Evolutionary conservation across 2,113 vertebrate genomes (phyloP), one percentile per base, ranked within the genome.

Genomic region (Riparia riparia): DNA sequence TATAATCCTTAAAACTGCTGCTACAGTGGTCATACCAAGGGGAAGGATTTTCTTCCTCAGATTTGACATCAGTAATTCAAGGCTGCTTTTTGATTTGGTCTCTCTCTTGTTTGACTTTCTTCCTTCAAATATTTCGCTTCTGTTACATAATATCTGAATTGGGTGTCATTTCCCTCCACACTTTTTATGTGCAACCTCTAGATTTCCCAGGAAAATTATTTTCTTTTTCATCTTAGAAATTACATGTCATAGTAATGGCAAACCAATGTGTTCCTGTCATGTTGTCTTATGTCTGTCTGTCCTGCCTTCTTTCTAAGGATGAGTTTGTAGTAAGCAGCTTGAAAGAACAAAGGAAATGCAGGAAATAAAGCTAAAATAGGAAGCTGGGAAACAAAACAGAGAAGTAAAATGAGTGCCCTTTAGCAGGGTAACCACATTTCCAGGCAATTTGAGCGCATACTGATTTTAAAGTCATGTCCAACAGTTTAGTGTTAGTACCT

Each of bases 391-490:
- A 19, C 29, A 57, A 49, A 88, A 10, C 32, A 57, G 57, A 34
- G 71, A 54, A 26, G 31, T 69, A 34, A 85, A 91, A 85, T n/a
- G 34, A 54, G 50, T 71, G 21, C n/a, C 3, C 28, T 53, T 86
- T 41, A 69, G 60, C 25, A 71, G 34, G 34, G 37, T 74, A 39
- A 32, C 32, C 20, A 25, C 22, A 18, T 68, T 82, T 87, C 70
- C 60, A 64, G 78, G 22, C 45, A 73, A 25, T 82, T 91, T 3
- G 13, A 73, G 54, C 0, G 1, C 66, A 68, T 44, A 65, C 68
- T 83, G 63, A 69, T 86, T 93, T 70, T 65, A 37, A 83, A 73
- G 63, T 89, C 13, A 7, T 44, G 77, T 89, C 58, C 61, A 57
- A 77, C 45, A 26, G 17, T 81, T 89, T 26, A 69, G 41, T 91